Conservation (phyloP, 2,113 vertebrate species). For the Todiramphus chloris region DNA sequence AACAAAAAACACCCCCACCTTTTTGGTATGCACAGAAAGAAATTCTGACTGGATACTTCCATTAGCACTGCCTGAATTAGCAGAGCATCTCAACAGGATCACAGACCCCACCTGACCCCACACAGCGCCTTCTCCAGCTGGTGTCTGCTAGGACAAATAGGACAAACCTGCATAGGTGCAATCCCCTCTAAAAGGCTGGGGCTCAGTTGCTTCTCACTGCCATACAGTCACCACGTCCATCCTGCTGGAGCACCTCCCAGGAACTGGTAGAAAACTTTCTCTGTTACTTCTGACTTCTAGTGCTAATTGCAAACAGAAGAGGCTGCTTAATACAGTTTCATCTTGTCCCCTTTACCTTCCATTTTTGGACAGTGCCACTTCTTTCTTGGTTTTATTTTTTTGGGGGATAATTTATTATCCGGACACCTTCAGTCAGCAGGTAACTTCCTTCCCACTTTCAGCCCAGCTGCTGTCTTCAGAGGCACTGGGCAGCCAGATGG, state of each 20-base stretch:
- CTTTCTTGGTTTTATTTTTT: neutral
- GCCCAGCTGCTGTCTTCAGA: constrained; percentile 3
- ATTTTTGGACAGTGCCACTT: neutral
- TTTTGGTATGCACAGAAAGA: neutral
- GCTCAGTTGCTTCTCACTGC: neutral
- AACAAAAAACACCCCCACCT: too few species aligned
- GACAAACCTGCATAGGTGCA: neutral
- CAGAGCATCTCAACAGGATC: neutral
- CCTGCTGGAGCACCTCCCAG: neutral
- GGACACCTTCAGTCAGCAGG: neutral
- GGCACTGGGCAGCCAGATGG: neutral
- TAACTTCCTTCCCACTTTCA: neutral
- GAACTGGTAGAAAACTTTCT: neutral
- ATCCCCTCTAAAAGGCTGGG: neutral
- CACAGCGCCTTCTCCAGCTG: rapidly evolving
- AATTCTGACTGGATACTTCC: neutral
- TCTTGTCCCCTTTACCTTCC: neutral
- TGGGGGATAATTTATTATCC: neutral
- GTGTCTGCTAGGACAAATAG: neutral
- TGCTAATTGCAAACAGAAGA: neutral
- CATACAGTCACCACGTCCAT: neutral
- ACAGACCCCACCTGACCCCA: neutral
- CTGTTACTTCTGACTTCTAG: neutral
- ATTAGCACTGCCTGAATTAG: neutral
- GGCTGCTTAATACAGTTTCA: neutral